These are phyloP conservation scores for Mormoops blainvillei DNA, from an alignment of 2,113 vertebrate species.

Conservation along the genomic window DNA sequence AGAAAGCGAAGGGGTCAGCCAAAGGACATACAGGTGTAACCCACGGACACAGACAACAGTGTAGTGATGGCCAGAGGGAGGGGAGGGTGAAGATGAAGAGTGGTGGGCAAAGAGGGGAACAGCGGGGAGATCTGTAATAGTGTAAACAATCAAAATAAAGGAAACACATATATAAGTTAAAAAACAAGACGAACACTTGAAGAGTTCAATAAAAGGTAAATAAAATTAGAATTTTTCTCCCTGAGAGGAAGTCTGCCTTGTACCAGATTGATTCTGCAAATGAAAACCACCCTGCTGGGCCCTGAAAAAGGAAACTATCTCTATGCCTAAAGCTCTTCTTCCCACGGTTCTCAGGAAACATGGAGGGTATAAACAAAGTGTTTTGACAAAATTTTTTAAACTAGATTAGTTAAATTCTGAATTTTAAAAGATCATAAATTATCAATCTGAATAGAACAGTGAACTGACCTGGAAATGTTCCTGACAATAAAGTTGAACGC, in stretches of 20 bases:
- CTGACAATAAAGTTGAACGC: neutral
- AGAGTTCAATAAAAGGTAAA: constrained; percentile 68
- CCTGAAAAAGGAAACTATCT: constrained; percentile 46
- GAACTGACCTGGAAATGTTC: neutral
- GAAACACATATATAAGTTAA: neutral
- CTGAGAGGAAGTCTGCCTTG: constrained; percentile 73
- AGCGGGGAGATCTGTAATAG: no score
- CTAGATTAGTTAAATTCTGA: constrained; percentile 9
- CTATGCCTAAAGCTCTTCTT: constrained; percentile 57
- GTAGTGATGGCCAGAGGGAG: no score
- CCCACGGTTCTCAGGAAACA: constrained; percentile 78
- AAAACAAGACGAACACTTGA: constrained; percentile 43
- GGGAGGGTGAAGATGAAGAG: no score
- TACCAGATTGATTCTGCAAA: constrained; percentile 53
- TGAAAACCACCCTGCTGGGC: constrained; percentile 49
- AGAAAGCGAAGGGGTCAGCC: no score
- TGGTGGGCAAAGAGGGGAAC: neutral
- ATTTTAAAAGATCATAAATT: constrained; percentile 14
- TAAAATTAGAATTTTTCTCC: constrained; percentile 74
- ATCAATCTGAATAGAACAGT: neutral
- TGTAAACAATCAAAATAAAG: neutral
- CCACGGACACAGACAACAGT: no score
- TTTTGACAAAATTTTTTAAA: neutral
- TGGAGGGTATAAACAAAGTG: neutral
- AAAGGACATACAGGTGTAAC: no score